Conservation (phyloP, 2,797 vertebrate species). For the Microctenopoma stevenorrisi region DNA sequence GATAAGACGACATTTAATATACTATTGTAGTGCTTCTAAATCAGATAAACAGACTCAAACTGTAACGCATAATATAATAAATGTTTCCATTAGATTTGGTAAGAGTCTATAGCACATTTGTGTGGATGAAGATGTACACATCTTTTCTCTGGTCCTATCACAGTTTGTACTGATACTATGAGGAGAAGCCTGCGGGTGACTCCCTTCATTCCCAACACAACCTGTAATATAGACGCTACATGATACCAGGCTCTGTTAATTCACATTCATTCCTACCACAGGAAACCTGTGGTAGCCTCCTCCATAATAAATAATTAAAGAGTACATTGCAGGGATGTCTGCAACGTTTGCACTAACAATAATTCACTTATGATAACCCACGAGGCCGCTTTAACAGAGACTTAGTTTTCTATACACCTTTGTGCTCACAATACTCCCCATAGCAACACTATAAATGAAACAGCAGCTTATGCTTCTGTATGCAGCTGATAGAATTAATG, state of each 20-base stretch:
- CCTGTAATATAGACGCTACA: slow-evolving; percentile 1
- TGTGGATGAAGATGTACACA: slow-evolving; percentile 14
- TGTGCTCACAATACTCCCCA: no score
- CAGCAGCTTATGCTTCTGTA: no score
- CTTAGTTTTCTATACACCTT: no score
- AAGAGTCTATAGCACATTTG: background rate
- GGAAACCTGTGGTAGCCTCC: slow-evolving; percentile 27
- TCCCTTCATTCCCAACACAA: slow-evolving; percentile 14
- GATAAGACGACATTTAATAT: slow-evolving; percentile 23
- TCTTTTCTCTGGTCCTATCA: slow-evolving; percentile 6
- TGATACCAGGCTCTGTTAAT: slow-evolving; percentile 13
- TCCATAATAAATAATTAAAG: slow-evolving; percentile 65
- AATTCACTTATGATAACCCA: background rate
- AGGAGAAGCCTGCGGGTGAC: slow-evolving; percentile 1
- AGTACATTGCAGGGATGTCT: slow-evolving; percentile 37
- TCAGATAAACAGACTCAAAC: background rate
- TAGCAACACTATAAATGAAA: no score
- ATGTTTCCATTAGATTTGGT: slow-evolving; percentile 11
- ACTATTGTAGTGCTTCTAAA: background rate
- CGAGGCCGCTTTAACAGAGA: no score
- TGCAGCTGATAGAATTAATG: no score
- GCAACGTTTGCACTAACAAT: background rate
- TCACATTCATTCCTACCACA: slow-evolving; percentile 8
- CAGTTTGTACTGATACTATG: background rate
- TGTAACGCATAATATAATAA: slow-evolving; percentile 1